Conservation (phyloP, 2,113 vertebrate species). For the Dolichallabes microphthalmus region DNA sequence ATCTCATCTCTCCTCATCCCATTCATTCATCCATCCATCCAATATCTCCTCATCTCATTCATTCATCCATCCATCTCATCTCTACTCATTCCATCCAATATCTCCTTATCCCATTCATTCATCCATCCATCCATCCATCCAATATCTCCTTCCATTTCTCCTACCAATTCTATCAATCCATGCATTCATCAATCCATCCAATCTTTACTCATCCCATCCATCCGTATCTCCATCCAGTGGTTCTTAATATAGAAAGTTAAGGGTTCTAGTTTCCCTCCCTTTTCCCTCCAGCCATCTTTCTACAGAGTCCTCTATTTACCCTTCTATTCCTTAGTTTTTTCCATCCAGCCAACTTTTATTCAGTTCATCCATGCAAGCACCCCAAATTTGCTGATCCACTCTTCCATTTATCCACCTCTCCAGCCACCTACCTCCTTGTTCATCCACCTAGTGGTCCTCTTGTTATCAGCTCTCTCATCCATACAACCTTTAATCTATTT, state of each 20-base stretch:
- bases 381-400: neutral
- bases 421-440: neutral
- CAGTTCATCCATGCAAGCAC: neutral
- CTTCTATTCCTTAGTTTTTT: neutral
- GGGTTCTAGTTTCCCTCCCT: too few relatives aligned
- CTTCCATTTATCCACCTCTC: neutral
- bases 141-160: neutral
- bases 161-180: neutral
- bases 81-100: neutral
- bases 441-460: neutral
- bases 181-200: neutral
- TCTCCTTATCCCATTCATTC: too few relatives aligned
- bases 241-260: too few relatives aligned
- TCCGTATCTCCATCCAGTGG: neutral
- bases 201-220: too few relatives aligned
- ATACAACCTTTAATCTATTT: neutral
- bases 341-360: neutral
- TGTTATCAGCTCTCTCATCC: neutral
- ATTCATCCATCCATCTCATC: neutral
- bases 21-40: neutral
- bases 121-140: neutral
- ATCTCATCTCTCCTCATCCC: too few relatives aligned
- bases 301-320: neutral
- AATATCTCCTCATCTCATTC: neutral
- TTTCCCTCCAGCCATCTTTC: neutral